Evolutionary conservation across 2,888 invertebrate species (phyloP).

Genomic region (Pyrocoelia pectoralis): DNA sequence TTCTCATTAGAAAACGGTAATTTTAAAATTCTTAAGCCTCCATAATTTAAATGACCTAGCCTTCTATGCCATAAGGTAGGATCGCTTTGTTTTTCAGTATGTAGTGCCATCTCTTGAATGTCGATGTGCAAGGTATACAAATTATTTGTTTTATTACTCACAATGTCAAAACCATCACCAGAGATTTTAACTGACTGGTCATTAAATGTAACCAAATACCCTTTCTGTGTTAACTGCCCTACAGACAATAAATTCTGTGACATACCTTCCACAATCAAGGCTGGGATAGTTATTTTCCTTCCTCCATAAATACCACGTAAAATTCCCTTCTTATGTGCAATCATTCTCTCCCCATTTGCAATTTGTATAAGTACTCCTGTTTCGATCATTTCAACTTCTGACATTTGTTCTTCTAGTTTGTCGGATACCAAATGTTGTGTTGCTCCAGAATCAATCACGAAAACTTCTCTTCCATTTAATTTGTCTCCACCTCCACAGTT

Average conservation of each 20-base stretch:
- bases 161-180: neutral
- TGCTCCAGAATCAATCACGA: neutral
- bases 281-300: neutral
- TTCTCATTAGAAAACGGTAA: neutral
- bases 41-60: neutral
- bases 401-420: neutral
- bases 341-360: conserved; percentile 3
- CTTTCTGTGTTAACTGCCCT: neutral
- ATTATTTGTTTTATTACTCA: neutral
- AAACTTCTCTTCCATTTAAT: neutral
- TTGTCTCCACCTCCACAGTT: neutral
- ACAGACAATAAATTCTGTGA: neutral
- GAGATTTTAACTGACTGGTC: neutral
- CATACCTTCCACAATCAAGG: conserved; percentile 2
- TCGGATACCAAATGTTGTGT: neutral
- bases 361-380: neutral
- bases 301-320: neutral
- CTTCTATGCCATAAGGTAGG: conserved; percentile 4
- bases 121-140: neutral
- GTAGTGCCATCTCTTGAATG: neutral
- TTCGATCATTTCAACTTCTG: neutral
- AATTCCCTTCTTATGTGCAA: neutral
- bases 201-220: neutral
- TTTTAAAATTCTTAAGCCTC: neutral
- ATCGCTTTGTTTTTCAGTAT: neutral